Evolutionary conservation across 30 jellyfish, hydroid and myxozoan genomes (phyloP).

Genomic region (Chironex yamaguchii): DNA sequence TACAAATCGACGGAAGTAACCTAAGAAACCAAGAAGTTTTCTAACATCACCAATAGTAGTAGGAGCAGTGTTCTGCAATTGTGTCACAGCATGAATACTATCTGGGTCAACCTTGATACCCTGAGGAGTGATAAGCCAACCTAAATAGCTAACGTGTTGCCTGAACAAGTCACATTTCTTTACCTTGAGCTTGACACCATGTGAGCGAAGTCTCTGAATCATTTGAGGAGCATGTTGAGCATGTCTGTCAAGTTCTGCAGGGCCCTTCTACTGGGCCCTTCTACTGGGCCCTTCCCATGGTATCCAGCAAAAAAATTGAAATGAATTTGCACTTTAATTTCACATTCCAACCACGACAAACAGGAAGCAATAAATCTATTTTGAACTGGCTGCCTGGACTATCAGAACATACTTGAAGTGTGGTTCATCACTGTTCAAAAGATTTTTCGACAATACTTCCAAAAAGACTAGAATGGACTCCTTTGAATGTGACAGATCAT

Average conservation of each 20-base stretch:
- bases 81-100: conserved; percentile 33
- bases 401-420: no score
- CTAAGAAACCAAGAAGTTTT: conserved; percentile 18
- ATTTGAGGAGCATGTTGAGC: no score
- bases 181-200: conserved; percentile 68
- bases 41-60: conserved; percentile 59
- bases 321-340: no score
- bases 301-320: conserved; percentile 20
- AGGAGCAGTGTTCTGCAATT: conserved; percentile 15
- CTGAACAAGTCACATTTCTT: conserved; percentile 52
- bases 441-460: no score
- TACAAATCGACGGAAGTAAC: conserved; percentile 14
- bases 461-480: no score
- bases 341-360: no score
- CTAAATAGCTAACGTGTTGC: conserved; percentile 44
- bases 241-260: no score
- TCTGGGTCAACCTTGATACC: conserved; percentile 37
- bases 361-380: no score
- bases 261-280: no score
- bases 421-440: no score
- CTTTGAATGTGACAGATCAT: no score
- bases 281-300: conserved; percentile 49
- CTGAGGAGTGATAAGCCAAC: conserved; percentile 37
- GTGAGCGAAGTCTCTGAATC: conserved; percentile 18
- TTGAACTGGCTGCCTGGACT: no score